These are phyloP conservation scores for Onychorhynchus coronatus DNA, from an alignment of 2,113 vertebrate genomes.

Conservation along the genomic window DNA sequence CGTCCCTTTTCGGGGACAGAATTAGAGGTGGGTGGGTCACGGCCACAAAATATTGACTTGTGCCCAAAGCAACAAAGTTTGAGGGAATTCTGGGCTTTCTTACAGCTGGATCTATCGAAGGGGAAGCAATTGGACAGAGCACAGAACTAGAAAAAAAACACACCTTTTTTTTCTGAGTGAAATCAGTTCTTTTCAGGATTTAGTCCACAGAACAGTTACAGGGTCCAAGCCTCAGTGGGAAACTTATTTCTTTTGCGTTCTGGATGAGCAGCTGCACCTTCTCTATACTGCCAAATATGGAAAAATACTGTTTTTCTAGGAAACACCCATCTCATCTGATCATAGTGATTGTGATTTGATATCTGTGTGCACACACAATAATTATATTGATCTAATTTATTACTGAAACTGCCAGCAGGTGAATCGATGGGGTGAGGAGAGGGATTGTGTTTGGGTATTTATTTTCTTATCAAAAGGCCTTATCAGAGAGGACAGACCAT, in stretches of 20 bases:
- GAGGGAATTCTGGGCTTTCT: neutral
- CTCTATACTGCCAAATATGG: neutral
- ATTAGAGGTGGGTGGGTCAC: neutral
- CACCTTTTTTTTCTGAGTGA: neutral
- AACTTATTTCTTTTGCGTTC: neutral
- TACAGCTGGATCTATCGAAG: neutral
- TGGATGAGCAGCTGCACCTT: neutral
- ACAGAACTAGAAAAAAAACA: neutral
- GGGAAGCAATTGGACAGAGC: neutral
- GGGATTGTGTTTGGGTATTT: neutral
- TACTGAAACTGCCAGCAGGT: neutral
- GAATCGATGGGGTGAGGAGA: neutral
- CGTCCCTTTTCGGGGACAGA: neutral
- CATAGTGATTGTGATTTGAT: neutral
- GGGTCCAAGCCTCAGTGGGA: neutral
- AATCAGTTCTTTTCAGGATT: neutral
- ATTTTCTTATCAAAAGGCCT: neutral
- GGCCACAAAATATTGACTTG: accelerated
- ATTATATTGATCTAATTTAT: neutral
- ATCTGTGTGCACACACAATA: neutral
- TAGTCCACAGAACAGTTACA: neutral
- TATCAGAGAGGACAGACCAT: neutral
- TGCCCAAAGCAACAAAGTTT: neutral
- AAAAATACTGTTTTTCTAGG: neutral
- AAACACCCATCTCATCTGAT: neutral